phyloP scores from a whole-genome alignment of 2,113 vertebrate genomes.

The Apodemus sylvaticus region DNA sequence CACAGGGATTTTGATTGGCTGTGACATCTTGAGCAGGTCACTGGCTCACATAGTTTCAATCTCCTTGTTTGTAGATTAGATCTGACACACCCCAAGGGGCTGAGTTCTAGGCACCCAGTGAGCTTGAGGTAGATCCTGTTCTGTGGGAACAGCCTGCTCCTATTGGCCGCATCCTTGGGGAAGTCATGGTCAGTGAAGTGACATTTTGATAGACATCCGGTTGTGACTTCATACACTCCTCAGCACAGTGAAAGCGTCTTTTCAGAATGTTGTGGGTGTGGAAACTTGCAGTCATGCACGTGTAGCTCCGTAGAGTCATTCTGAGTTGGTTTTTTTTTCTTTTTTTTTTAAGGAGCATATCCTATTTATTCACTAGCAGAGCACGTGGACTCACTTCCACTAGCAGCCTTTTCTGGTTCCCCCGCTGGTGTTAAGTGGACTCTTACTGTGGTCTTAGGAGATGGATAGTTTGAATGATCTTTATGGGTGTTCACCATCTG shows the following conservation, averaged over 20 bases:
- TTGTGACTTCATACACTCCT: background rate
- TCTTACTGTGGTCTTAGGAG: no score
- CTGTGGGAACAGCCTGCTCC: background rate
- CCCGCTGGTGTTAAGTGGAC: background rate
- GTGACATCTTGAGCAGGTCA: background rate
- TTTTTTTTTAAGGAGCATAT: background rate
- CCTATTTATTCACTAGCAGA: background rate
- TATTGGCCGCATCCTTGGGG: background rate
- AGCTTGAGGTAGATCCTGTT: background rate
- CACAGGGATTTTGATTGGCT: background rate
- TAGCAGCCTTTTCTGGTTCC: background rate
- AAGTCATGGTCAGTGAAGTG: background rate
- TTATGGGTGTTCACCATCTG: background rate
- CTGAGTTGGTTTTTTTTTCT: no score
- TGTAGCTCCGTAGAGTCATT: background rate
- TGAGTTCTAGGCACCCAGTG: background rate
- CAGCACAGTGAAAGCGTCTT: fast-evolving
- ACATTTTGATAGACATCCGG: background rate
- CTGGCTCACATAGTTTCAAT: background rate
- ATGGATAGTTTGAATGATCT: no score
- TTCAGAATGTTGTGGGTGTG: fast-evolving
- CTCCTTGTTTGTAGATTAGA: background rate
- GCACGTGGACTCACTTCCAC: fast-evolving
- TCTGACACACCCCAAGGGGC: no score
- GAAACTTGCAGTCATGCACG: background rate